phyloP scores from a whole-genome alignment of 2,797 vertebrate species.

The Semaprochilodus insignis region DNA sequence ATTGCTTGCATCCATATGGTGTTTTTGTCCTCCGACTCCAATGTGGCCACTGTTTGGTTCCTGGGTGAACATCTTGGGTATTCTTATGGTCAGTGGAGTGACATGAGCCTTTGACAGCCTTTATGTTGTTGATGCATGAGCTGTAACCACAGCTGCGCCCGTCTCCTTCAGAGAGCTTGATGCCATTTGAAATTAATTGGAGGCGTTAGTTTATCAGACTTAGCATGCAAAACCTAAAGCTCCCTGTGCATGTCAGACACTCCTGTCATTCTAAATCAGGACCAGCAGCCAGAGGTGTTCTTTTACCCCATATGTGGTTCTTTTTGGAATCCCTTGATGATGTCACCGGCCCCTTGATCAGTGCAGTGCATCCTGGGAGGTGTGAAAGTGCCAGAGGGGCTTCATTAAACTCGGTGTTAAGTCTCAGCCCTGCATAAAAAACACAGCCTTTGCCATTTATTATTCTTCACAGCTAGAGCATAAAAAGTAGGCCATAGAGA shows the following conservation, averaged over 20 bases:
- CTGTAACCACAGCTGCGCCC: neutral
- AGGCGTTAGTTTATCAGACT: constrained; percentile 38
- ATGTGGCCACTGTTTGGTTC: constrained; percentile 7
- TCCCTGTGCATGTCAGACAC: constrained; percentile 18
- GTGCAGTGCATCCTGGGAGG: constrained; percentile 8
- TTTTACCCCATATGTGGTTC: neutral
- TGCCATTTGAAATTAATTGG: constrained; percentile 37
- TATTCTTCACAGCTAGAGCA: constrained; percentile 36
- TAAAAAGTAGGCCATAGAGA: constrained; percentile 43
- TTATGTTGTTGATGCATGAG: neutral
- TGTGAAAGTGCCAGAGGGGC: constrained; percentile 23
- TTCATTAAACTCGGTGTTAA: constrained; percentile 50
- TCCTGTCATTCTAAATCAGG: constrained; percentile 26
- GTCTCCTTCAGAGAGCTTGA: constrained; percentile 28
- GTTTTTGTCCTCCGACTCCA: constrained; percentile 3
- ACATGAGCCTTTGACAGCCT: constrained; percentile 12
- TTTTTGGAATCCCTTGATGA: constrained; percentile 37
- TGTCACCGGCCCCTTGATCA: constrained; percentile 16
- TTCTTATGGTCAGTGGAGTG: constrained; percentile 15
- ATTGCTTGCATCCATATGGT: neutral
- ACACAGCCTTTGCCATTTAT: constrained; percentile 21
- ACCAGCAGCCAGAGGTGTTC: constrained; percentile 3
- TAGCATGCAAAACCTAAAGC: constrained; percentile 6
- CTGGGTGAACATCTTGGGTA: neutral
- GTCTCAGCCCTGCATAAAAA: constrained; percentile 17